Evolutionary conservation across 2,797 vertebrate species (phyloP).

Genomic region (Botia almorhae): DNA sequence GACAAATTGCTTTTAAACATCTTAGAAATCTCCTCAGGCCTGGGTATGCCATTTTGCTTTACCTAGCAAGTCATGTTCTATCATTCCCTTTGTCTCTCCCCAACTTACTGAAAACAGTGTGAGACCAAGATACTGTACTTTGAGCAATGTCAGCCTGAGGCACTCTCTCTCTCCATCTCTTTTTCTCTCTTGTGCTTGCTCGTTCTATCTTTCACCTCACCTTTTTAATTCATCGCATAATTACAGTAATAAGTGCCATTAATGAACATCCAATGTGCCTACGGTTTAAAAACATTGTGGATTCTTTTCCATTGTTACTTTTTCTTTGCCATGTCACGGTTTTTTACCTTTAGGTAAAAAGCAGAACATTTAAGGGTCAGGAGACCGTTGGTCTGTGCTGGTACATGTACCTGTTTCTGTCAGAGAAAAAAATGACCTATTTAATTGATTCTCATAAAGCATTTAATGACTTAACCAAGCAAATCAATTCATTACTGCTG

Average conservation of each 20-base stretch:
- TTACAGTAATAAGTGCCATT: constrained; percentile 42
- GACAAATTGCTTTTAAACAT: constrained; percentile 59
- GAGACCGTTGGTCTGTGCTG: background rate
- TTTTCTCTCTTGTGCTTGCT: background rate
- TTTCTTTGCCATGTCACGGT: background rate
- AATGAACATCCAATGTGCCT: constrained; percentile 44
- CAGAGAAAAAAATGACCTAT: constrained; percentile 24
- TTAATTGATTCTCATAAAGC: constrained; percentile 13
- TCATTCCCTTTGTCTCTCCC: constrained; percentile 33
- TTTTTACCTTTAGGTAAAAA: constrained; percentile 3
- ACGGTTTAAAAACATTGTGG: constrained; percentile 41
- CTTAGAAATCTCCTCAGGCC: constrained; percentile 42
- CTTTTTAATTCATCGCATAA: constrained; percentile 42
- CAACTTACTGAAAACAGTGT: constrained; percentile 27
- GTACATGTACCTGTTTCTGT: background rate
- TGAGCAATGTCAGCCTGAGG: constrained; percentile 17
- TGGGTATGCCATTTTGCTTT: background rate
- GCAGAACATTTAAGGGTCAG: constrained; percentile 14
- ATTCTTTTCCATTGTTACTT: constrained; percentile 33
- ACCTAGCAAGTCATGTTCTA: constrained; percentile 17
- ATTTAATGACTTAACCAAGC: constrained; percentile 38
- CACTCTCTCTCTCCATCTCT: constrained; percentile 18
- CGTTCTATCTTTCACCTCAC: background rate
- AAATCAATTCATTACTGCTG: background rate
- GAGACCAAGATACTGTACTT: constrained; percentile 5